These are phyloP conservation scores for Haliclystus octoradiatus DNA, from an alignment of 30 jellyfish, hydroid and myxozoan genomes.

Conservation along the genomic window DNA sequence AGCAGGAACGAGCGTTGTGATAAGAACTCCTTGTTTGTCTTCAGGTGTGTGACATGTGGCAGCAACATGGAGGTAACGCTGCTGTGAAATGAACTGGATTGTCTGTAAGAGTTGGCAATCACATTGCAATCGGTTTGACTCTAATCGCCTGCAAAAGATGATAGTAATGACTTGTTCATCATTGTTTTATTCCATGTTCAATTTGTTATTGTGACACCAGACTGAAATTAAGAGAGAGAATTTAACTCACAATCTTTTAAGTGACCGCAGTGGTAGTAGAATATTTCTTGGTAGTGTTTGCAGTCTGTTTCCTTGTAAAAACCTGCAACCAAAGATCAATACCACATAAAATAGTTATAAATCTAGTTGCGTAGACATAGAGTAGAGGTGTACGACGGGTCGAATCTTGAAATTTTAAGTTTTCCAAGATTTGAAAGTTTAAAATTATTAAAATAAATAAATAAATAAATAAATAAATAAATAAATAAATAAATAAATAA, in stretches of 20 bases:
- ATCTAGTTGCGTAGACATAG: neutral
- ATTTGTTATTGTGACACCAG: neutral
- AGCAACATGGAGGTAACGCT: neutral
- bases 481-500: neutral
- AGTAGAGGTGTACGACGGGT: neutral
- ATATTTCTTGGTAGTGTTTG: neutral
- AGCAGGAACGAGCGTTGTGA: neutral
- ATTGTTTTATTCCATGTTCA: neutral
- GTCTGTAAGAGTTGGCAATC: neutral
- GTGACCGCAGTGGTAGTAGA: neutral
- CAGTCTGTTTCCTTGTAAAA: constrained; percentile 4
- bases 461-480: neutral
- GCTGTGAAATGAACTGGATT: neutral
- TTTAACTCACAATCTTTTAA: constrained; percentile 7
- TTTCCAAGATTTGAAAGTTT: neutral
- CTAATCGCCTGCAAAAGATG: constrained; percentile 3
- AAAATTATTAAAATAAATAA: neutral
- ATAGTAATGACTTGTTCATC: neutral
- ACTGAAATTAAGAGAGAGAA: neutral
- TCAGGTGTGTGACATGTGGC: constrained; percentile 8
- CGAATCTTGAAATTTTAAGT: no score
- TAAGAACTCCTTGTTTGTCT: neutral
- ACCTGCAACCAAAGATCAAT: neutral
- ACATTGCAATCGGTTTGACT: constrained; percentile 8
- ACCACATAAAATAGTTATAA: neutral